Evolutionary conservation across 2,888 invertebrate species (phyloP), one percentile per base, ranked within the genome.

Genomic region (Polietes domitor): DNA sequence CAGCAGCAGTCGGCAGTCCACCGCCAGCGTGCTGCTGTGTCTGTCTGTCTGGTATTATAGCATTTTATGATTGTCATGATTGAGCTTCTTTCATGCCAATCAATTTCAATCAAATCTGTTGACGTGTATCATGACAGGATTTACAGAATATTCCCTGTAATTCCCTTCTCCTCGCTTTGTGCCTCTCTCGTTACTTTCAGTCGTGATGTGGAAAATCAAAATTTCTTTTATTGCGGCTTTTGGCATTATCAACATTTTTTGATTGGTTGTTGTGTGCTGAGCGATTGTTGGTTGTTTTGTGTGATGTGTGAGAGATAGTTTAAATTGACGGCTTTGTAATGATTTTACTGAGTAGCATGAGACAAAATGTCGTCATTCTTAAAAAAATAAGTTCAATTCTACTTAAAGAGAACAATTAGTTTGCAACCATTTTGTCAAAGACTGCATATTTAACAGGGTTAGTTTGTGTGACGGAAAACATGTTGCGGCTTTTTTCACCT

Each of bases 41-140:
- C n/a, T 75, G 72, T 71, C 7, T 47, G 73, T 72, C 10, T 65
- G 72, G 71, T 55, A 32, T 84, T 75, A 80, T 65, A 75, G 43
- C 75, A 78, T 81, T 81, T 84, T 84, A 79, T 84, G 84, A 84
- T 84, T 78, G 76, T 81, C 78, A 68, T 78, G 84, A 81, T 84
- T 84, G 84, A 79, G 84, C 73, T 84, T 84, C 68, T 81, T 79
- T 81, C 70, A 84, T 81, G 84, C 81, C 81, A 84, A 84, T 84
- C 84, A 84, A 84, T 84, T 84, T 84, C 78, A 78, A 81, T 84
- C 81, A 84, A 68, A 81, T 76, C 76, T 78, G 84, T 73, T 84
- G 81, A 73, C 78, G 78, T 68, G 68, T 79, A 81, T 84, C 84
- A 81, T 84, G 78, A 81, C 84, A 81, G 80, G 65, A 77, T 85